Evolutionary conservation across 2,888 invertebrate species (phyloP), one percentile per base, ranked within the genome.

Genomic region (Germaria angustata): DNA sequence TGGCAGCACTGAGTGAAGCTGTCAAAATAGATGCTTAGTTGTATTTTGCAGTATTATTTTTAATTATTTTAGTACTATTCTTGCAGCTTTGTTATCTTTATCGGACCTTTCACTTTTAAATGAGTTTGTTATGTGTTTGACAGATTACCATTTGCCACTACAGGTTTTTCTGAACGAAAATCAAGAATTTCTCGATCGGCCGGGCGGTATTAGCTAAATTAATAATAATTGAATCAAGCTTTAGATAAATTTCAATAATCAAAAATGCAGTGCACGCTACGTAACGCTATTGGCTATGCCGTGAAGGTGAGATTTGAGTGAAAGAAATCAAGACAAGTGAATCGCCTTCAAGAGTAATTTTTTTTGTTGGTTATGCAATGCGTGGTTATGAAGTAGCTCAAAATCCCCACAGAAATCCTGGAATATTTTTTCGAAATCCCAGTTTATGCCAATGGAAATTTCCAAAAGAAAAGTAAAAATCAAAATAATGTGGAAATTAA

Each of bases 201-300:
- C 81, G 84, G 81, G 76, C 46, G 28, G 63, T 63, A 72, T 72
- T n/a, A 22, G n/a, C 24, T 34, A 49, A 34, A 77, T 53, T 22
- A 32, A 53, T 51, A 17, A 61, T 49, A 46, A 28, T 51, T 53
- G 41, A 63, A 71, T 53, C 44, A 44, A 57, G n/a, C 51, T 76
- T 73, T 44, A 63, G 63, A 71, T 11, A 75, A 80, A 72, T 36
- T 63, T 51, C 22, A 73, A 71, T 59, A 82, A 77, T 24, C n/a
- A 86, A 84, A n/a, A 84, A 89, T 89, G 89, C 89, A 89, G 86
- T 88, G 86, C 69, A 87, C 89, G 63, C 84, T 89, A 81, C 86
- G 88, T 39, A 87, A 85, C 80, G 85, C 85, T 72, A 84, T 87
- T 59, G 84, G 85, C 57, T 75, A 85, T 46, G 87, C 85, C 61